Base-by-base conservation (phyloP, 2,797 vertebrate species). In the Chelidonichthys spinosus region DNA sequence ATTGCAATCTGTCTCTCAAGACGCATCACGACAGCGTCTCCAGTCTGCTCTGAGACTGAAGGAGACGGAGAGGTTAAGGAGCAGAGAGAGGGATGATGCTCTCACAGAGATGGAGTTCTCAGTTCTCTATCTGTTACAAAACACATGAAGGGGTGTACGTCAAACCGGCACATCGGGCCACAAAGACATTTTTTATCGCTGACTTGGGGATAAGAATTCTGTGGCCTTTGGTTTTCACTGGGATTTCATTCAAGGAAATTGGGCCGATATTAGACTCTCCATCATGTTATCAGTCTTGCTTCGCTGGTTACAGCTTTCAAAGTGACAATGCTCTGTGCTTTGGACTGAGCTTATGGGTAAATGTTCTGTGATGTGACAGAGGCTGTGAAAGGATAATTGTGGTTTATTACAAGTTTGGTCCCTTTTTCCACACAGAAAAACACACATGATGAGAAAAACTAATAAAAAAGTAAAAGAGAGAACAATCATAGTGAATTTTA, bases 1-100 rank as follows among this genome's bases (percentile, higher is more conserved):
- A 13, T 77, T 40, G n/a, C 76, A 64, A 85, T 86, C 84, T 79
- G 84, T 86, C 80, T 85, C 72, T 79, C 59, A 74, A 82, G 82
- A 82, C 89, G 63, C 71, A 56, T 71, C 55, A 14, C 73, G 84
- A 79, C 81, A 82, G 82, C 68, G 60, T 59, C 76, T 78, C 54
- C 72, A 81, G 86, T 81, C 77, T 76, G 76, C 49, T 82, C 64
- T 17, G 42, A 73, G 53, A 63, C 49, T 54, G 74, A 71, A 69
- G 61, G 77, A 74, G 66, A 59, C 56, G 70, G 50, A 35, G 69
- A 68, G 55, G 50, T 53, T 11, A 73, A 66, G 44, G 11, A 63
- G 56, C 3, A 47, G 33, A 63, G 65, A 66, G 46, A 63, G 58
- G 54, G 60, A 68, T 25, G 49, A 83, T 53, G 42, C 72, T 77